Evolutionary conservation across 2,888 invertebrate species (phyloP).

Genomic region (Heteromurus nitidus): DNA sequence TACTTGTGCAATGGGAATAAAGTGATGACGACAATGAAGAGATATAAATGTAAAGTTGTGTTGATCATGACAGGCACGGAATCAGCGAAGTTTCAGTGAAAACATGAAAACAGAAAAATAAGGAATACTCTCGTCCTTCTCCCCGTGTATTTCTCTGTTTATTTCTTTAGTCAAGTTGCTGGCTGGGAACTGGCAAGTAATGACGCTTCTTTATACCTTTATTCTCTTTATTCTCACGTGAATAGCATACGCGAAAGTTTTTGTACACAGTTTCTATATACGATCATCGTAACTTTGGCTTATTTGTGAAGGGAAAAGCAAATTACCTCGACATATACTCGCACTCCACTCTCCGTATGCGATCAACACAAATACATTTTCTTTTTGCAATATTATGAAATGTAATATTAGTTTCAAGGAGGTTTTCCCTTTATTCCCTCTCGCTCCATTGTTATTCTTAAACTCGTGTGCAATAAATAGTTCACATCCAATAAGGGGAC

Average conservation of each 20-base stretch:
- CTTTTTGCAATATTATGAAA: background rate
- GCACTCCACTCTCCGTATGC: too few relatives aligned
- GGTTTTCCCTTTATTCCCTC: background rate
- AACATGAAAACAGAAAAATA: conserved; percentile 8
- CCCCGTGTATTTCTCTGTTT: background rate
- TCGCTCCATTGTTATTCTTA: conserved; percentile 20
- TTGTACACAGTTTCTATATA: too few relatives aligned
- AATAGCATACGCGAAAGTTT: too few relatives aligned
- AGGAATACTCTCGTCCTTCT: background rate
- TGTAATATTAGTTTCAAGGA: background rate
- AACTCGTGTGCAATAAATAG: conserved; percentile 54
- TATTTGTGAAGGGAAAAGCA: background rate
- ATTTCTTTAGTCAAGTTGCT: background rate
- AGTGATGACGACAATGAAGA: conserved; percentile 38
- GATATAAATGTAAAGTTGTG: conserved; percentile 9
- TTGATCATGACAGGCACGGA: background rate
- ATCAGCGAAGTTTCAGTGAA: background rate
- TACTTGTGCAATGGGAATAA: background rate
- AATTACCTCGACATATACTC: too few relatives aligned
- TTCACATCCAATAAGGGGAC: conserved; percentile 31
- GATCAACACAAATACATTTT: background rate
- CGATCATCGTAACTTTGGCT: background rate
- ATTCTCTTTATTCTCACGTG: too few relatives aligned
- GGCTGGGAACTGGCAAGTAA: too few relatives aligned
- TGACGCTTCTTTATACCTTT: too few relatives aligned